Base-by-base conservation (phyloP, 2,797 vertebrate genomes). In the Pseudotriccus pelzelni region DNA sequence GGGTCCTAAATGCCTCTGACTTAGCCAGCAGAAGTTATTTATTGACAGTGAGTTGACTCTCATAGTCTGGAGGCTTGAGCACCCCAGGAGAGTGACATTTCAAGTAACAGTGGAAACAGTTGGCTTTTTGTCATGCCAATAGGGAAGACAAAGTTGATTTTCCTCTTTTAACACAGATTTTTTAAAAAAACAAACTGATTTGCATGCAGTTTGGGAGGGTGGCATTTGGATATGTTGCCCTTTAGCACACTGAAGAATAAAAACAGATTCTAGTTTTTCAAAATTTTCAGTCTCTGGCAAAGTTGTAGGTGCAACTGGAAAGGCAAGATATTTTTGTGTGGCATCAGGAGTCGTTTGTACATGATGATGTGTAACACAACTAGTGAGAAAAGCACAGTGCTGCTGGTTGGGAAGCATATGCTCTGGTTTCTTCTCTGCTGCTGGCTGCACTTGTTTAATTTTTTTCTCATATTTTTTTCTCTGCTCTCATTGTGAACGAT, bases 81-180 rank as follows among this genome's bases (percentile, higher is more conserved):
- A n/a, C 14, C 16, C 7, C 34, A 36, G 10, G 4, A 36, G 37
- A 81, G 5, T 47, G 82, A 50, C 8, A 15, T 66, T 85, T 70
- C 36, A 47, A 56, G n/a, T 27, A 52, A 68, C 0, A 2, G 20
- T 27, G 16, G 14, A 53, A 59, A 53, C 37, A 19, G 7, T 1
- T 56, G 56, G 8, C 36, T 62, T 39, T 27, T 64, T 60, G 32
- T 44, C 46, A 22, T 37, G 18, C 8, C 4, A 85, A 1, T 0
- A 49, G 12, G 24, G 15, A 76, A 80, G 50, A 87, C 43, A 20
- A 74, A 67, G 44, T 34, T 67, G 36, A 19, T 66, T 83, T 68
- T 88, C 77, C 34, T 60, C 8, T 85, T 82, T 70, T 37, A 88
- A 20, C 28, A 36, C 2, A 23, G 23, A 28, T 85, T 79, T 53